phyloP scores from a whole-genome alignment of 92 coral and sea anemone genomes.

The Desmophyllum pertusum region DNA sequence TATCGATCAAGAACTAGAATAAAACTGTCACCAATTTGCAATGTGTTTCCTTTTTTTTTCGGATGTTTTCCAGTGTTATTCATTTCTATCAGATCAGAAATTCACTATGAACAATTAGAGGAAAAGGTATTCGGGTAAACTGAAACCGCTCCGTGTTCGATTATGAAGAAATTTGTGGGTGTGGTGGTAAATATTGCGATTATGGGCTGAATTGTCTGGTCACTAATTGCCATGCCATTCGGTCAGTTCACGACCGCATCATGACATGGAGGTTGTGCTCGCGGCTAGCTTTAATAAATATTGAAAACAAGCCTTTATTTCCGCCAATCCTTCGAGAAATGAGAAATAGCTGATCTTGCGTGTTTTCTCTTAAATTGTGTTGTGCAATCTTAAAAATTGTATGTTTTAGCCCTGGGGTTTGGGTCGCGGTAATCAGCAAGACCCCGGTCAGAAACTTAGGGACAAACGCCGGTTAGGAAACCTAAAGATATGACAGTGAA shows the following conservation, averaged over 20 bases:
- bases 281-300: constrained; percentile 1
- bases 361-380: constrained; percentile 1
- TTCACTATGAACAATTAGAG: not conserved
- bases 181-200: constrained; percentile 2
- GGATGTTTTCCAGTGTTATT: not conserved
- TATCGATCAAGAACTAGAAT: not conserved
- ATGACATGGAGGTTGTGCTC: not conserved
- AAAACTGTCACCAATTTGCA: not conserved
- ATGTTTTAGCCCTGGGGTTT: not conserved
- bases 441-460: not conserved
- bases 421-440: too few relatives aligned
- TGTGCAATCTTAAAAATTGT: not conserved
- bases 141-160: not conserved
- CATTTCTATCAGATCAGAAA: not conserved
- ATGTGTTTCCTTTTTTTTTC: not conserved
- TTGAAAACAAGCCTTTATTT: constrained; percentile 14
- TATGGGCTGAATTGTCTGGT: not conserved
- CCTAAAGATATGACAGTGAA: not conserved
- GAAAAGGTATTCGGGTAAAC: not conserved
- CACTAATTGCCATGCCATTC: not conserved
- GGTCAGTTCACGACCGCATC: not conserved
- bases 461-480: not conserved
- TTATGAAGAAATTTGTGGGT: not conserved
- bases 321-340: constrained; percentile 17
- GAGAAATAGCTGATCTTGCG: constrained; percentile 2